phyloP scores from a whole-genome alignment of 2,888 invertebrate genomes.

The Dermolepida albohirtum region DNA sequence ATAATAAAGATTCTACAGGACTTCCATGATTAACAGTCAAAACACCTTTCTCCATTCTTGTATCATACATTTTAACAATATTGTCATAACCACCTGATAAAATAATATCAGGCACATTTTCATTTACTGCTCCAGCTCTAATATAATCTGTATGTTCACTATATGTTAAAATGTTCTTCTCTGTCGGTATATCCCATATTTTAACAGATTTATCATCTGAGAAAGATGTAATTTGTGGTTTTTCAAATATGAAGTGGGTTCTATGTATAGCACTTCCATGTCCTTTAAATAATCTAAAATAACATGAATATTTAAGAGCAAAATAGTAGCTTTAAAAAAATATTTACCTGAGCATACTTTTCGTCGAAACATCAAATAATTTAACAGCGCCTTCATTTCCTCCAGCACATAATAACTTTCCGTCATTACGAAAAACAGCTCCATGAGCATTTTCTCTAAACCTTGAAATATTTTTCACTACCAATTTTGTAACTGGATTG shows the following conservation, averaged over 20 bases:
- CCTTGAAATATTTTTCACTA: conserved; percentile 83
- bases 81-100: conserved; percentile 92
- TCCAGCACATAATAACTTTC: conserved; percentile 86
- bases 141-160: conserved; percentile 84
- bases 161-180: conserved; percentile 76
- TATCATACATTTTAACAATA: conserved; percentile 88
- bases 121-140: conserved; percentile 84
- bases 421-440: conserved; percentile 85
- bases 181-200: conserved; percentile 93
- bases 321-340: conserved; percentile 11
- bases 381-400: conserved; percentile 90
- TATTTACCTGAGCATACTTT: conserved; percentile 74
- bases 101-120: conserved; percentile 79
- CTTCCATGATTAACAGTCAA: conserved; percentile 86
- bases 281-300: conserved; percentile 82
- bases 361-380: conserved; percentile 88
- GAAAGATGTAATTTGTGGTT: conserved; percentile 84
- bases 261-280: conserved; percentile 85
- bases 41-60: conserved; percentile 76
- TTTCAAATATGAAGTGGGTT: conserved; percentile 83
- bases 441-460: conserved; percentile 89
- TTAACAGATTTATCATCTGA: conserved; percentile 90
- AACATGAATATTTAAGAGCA: neutral
- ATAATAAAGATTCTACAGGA: conserved; percentile 90
- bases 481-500: conserved; percentile 86